Conservation (phyloP, 2,797 vertebrate genomes). For the Buphagus erythrorhynchus region DNA sequence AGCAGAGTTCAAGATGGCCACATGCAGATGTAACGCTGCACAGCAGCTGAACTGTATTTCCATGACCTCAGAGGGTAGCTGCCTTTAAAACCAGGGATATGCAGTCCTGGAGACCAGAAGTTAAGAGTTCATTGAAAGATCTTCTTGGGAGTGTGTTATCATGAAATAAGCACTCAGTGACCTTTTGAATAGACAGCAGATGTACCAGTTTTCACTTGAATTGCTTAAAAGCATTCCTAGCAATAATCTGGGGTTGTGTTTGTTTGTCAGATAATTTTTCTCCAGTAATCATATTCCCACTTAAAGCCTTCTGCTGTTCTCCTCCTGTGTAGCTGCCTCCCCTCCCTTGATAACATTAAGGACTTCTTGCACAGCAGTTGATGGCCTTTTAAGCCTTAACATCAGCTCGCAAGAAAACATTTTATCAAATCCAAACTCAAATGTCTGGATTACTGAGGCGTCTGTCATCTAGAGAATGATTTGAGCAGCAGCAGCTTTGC, state of each 20-base stretch:
- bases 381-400: conserved; percentile 10
- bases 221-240: neutral
- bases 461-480: neutral
- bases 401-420: neutral
- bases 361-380: neutral
- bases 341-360: neutral
- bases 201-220: neutral
- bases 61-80: conserved; percentile 17
- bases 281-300: neutral
- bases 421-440: neutral
- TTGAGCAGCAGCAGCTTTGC: neutral
- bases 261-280: neutral
- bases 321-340: neutral
- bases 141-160: neutral
- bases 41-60: conserved; percentile 13
- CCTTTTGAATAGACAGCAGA: neutral
- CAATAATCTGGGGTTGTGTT: neutral
- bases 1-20: conserved; percentile 40
- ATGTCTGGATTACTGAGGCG: neutral
- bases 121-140: conserved; percentile 8
- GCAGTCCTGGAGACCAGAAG: neutral
- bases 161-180: neutral
- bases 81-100: neutral
- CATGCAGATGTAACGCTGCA: neutral
- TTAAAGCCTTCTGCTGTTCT: conserved; percentile 4